Evolutionary conservation across 2,888 invertebrate species (phyloP), one percentile per base, ranked within the genome.

Genomic region (Nephrocerus scutellatus): DNA sequence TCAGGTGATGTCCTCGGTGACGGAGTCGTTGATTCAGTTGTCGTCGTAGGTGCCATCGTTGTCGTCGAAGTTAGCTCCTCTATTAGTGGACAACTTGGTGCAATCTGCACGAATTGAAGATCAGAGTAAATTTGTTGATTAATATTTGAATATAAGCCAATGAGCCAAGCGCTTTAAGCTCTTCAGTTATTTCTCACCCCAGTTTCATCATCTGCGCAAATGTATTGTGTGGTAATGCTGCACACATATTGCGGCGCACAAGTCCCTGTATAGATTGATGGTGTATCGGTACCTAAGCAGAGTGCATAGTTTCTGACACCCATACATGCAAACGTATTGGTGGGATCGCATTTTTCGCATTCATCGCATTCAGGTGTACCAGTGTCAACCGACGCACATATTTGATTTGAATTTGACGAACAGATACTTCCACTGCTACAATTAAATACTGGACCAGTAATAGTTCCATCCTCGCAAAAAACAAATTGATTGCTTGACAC

Each of bases 321-420:
- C 4, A 57, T 62, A 40, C 61, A 62, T 36, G 61, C 61, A 26
- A 62, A 62, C 0, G 53, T 54, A 2, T 34, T 20, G 13, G 26
- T 53, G 1, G 33, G 22, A 33, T 59, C 55, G 31, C 61, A 62
- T 37, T 31, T 52, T 43, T 59, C 52, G 42, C 61, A 62, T 5
- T 50, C 46, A 36, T 44, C 44, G n/a, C 62, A 62, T 8, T 49
- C 52, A 3, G 46, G 49, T 5, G 25, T 34, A 31, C 20, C 37
- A 8, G 26, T 24, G 4, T 32, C 14, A 5, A 30, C 36, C 3
- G 51, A 44, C 26, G 44, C 36, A 34, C 61, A 62, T 9, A 31
- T 37, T 2, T 38, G 6, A 1, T 46, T 32, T 18, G 43, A 45
- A 18, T 41, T 38, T 1, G 54, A 41, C 4, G 54, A 53, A 32